Evolutionary conservation across 2,888 invertebrate genomes (phyloP).

Genomic region (Ophraella communa): DNA sequence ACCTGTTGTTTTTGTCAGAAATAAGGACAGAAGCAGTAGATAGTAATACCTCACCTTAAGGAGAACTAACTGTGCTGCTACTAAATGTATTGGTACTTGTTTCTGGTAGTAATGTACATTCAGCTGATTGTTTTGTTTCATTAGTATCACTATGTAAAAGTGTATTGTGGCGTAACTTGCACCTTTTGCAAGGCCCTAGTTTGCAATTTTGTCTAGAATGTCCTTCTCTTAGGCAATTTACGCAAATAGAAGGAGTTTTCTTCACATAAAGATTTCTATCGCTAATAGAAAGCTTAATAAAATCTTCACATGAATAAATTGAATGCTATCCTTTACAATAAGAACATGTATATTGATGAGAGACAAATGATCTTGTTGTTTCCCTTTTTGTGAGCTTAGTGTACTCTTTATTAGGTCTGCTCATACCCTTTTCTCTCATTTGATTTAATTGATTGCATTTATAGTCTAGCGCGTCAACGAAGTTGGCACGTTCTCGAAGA

Average conservation of each 20-base stretch:
- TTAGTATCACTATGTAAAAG: constrained; percentile 2
- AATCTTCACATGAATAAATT: constrained; percentile 16
- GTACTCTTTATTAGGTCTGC: too few relatives aligned
- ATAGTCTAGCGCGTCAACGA: constrained; percentile 7
- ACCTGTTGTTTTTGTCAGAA: too few relatives aligned
- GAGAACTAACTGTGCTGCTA: not conserved
- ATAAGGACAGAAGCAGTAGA: constrained; percentile 4
- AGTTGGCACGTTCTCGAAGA: constrained; percentile 2
- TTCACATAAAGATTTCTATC: constrained; percentile 3
- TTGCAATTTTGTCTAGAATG: not conserved
- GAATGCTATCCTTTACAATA: constrained; percentile 14
- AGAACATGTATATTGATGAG: constrained; percentile 1
- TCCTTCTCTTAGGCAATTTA: constrained; percentile 6
- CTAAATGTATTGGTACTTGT: not conserved
- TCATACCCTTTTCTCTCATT: not conserved
- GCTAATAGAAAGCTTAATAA: not conserved
- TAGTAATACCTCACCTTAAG: not conserved
- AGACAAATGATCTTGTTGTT: not conserved
- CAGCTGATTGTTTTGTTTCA: too few relatives aligned
- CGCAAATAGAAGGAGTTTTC: constrained; percentile 1
- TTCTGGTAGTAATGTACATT: too few relatives aligned
- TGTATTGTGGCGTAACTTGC: not conserved
- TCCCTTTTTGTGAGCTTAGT: not conserved
- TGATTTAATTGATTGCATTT: not conserved
- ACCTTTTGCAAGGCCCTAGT: not conserved